A percentile compares a stretch with the other conserved stretches of the same genome.
phyloP scores from a whole-genome alignment of 2,797 vertebrate genomes.

The Acipenser ruthenus region DNA sequence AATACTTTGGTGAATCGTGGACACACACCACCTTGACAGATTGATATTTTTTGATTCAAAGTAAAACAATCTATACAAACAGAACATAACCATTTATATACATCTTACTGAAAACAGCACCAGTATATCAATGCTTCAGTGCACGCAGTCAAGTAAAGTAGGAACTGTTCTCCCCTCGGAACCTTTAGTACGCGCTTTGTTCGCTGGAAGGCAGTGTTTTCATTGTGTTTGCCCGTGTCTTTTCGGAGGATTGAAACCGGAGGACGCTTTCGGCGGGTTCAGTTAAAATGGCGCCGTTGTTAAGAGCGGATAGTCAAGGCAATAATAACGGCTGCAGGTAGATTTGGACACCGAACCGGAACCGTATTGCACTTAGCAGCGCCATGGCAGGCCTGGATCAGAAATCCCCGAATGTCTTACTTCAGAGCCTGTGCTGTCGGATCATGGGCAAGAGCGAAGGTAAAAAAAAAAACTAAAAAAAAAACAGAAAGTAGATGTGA shows the following conservation, averaged over 20 bases:
- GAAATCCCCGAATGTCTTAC: slow-evolving; percentile 90
- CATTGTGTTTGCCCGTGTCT: slow-evolving; percentile 31
- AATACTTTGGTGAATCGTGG: too few species aligned
- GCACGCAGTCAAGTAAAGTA: not conserved
- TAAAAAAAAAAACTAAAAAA: slow-evolving; percentile 37
- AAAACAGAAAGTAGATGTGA: not conserved
- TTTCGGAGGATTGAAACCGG: not conserved
- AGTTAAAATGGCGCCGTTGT: slow-evolving; percentile 73
- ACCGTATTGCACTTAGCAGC: slow-evolving; percentile 5
- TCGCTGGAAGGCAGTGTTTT: slow-evolving; percentile 53
- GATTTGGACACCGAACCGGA: slow-evolving; percentile 10
- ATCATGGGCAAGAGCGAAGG: slow-evolving; percentile 94
- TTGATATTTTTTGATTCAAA: too few species aligned
- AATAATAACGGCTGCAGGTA: slow-evolving; percentile 26
- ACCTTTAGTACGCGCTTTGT: slow-evolving; percentile 18
- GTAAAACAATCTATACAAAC: too few species aligned
- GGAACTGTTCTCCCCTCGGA: slow-evolving; percentile 26
- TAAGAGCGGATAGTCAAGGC: slow-evolving; percentile 24
- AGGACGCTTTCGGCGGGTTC: slow-evolving; percentile 73
- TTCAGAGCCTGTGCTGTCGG: slow-evolving; percentile 93
- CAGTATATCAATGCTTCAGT: not conserved
- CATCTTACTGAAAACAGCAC: too few species aligned
- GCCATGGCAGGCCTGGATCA: slow-evolving; percentile 84
- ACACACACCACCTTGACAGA: too few species aligned
- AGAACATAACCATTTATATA: too few species aligned